Percentiles rank a stretch among this genome's conserved stretches.
phyloP scores from a whole-genome alignment of 2,113 vertebrate species.

The Vombatus ursinus region DNA sequence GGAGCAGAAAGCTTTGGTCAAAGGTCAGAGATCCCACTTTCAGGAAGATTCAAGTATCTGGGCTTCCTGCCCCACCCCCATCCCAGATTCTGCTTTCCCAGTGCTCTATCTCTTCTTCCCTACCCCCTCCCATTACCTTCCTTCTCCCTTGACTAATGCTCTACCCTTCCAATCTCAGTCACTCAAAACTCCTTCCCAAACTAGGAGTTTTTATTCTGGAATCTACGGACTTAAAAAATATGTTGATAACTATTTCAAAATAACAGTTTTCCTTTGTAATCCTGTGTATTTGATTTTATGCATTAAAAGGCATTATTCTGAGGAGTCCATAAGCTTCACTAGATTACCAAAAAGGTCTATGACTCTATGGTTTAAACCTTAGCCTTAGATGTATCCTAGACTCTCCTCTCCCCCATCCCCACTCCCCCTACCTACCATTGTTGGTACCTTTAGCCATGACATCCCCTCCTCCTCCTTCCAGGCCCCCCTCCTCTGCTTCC shows the following conservation, averaged over 20 bases:
- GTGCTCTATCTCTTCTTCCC: background rate
- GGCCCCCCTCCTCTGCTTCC: rapidly evolving
- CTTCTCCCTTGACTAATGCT: background rate
- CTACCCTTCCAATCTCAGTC: background rate
- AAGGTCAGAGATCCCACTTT: background rate
- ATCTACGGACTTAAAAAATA: background rate
- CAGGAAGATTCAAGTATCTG: background rate
- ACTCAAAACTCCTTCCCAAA: background rate
- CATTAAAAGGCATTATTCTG: background rate
- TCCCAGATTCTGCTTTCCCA: background rate
- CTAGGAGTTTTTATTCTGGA: background rate
- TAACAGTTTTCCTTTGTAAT: background rate
- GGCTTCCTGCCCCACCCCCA: background rate
- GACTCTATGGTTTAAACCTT: background rate
- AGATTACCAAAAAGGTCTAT: background rate
- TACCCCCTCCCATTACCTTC: background rate
- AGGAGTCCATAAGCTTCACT: background rate
- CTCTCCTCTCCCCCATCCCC: background rate
- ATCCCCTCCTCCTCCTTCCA: background rate
- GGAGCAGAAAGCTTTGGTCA: background rate
- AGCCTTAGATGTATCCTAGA: background rate
- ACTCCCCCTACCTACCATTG: background rate
- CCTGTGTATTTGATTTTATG: background rate
- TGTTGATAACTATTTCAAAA: background rate
- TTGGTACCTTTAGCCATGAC: background rate